Evolutionary conservation across 2,113 vertebrate species (phyloP).

Genomic region (Vidua chalybeata): DNA sequence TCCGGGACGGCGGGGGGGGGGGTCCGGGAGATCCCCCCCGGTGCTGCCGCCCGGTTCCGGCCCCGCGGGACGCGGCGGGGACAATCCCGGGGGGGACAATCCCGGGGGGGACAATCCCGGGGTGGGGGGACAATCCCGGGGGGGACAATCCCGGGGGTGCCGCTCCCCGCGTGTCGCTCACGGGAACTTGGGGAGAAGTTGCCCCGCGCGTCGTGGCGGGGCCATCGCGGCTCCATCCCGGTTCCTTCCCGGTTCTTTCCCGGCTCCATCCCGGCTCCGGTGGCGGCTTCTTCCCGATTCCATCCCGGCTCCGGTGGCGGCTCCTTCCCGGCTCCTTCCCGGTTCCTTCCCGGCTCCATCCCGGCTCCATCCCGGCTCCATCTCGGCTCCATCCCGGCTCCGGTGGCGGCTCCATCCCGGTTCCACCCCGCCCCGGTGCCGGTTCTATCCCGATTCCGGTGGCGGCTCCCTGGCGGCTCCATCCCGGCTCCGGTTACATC

Average conservation of each 20-base stretch:
- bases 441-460: background rate
- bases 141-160: background rate
- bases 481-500: background rate
- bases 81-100: too few relatives aligned
- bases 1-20: too few relatives aligned
- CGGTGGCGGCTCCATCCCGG: background rate
- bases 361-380: background rate
- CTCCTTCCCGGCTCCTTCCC: background rate
- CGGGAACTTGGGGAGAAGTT: background rate
- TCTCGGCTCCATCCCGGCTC: background rate
- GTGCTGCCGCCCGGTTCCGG: too few relatives aligned
- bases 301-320: background rate
- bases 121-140: background rate
- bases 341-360: background rate
- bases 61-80: too few relatives aligned
- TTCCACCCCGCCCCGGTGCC: background rate
- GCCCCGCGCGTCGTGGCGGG: background rate
- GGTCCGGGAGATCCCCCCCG: too few relatives aligned
- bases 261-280: background rate
- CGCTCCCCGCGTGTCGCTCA: background rate
- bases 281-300: background rate
- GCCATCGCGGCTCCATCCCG: background rate
- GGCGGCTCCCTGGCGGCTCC: background rate
- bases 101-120: background rate
- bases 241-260: background rate